phyloP scores from a whole-genome alignment of 2,797 vertebrate genomes.

The Lepus oiostolus region DNA sequence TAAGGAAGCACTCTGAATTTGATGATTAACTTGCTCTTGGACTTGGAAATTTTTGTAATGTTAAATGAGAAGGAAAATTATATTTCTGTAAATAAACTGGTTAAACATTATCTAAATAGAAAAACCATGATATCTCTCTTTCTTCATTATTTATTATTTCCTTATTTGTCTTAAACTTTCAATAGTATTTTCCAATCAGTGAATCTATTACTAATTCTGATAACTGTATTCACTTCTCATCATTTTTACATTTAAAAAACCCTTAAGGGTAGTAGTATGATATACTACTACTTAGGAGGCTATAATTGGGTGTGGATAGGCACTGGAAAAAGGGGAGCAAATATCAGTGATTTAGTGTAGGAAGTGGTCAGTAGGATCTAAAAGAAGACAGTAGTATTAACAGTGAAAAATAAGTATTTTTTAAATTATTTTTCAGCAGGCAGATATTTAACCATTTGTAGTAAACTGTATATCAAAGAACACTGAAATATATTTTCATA shows the following conservation, averaged over 20 bases:
- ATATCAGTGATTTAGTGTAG: background rate
- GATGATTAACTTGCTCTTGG: background rate
- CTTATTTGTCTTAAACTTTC: constrained; percentile 34
- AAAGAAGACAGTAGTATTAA: background rate
- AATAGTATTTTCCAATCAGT: background rate
- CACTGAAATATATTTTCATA: background rate
- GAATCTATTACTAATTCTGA: constrained; percentile 20
- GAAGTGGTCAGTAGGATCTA: background rate
- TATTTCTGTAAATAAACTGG: constrained; percentile 21
- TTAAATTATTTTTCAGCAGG: background rate
- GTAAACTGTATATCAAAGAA: background rate
- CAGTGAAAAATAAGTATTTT: background rate
- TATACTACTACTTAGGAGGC: background rate
- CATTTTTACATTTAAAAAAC: constrained; percentile 24
- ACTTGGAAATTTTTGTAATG: constrained; percentile 33
- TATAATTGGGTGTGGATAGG: background rate
- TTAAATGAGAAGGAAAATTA: constrained; percentile 24
- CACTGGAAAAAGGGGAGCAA: background rate
- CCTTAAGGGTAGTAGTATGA: background rate
- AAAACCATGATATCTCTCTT: background rate
- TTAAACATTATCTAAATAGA: constrained; percentile 19
- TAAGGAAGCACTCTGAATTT: constrained; percentile 23
- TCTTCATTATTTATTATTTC: constrained; percentile 21
- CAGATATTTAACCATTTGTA: constrained; percentile 10
- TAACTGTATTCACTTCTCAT: background rate